phyloP scores from a whole-genome alignment of 2,888 invertebrate genomes.

The Orthosia gothica region DNA sequence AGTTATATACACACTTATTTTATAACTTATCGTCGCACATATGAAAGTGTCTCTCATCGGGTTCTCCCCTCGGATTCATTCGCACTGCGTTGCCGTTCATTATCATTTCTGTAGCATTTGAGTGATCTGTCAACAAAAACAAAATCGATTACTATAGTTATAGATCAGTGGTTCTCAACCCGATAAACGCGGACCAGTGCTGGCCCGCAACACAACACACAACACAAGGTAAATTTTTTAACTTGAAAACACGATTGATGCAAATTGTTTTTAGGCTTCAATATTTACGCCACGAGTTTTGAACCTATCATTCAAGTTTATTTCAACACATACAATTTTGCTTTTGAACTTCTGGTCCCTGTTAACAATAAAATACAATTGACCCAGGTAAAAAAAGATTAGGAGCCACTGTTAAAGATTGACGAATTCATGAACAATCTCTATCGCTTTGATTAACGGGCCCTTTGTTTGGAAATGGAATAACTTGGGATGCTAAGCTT shows the following conservation, averaged over 20 bases:
- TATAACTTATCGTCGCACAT: conserved; percentile 81
- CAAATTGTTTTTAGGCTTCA: too few relatives aligned
- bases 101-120: conserved; percentile 81
- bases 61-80: conserved; percentile 80
- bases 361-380: too few relatives aligned
- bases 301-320: too few relatives aligned
- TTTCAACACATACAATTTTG: too few relatives aligned
- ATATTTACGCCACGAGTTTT: too few relatives aligned
- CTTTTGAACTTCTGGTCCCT: too few relatives aligned
- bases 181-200: too few relatives aligned
- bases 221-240: too few relatives aligned
- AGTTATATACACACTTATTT: conserved; percentile 58
- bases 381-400: too few relatives aligned
- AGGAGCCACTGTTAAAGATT: not conserved
- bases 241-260: too few relatives aligned
- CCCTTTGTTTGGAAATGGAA: conserved; percentile 17
- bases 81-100: conserved; percentile 80
- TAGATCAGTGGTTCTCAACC: not conserved
- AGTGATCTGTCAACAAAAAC: conserved; percentile 78
- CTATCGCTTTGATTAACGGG: not conserved
- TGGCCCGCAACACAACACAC: too few relatives aligned
- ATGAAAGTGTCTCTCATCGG: conserved; percentile 70
- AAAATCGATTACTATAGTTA: conserved; percentile 35
- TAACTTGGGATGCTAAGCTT: not conserved
- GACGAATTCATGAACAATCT: not conserved